These are phyloP conservation scores for Cylloceria caligata DNA, from an alignment of 2,888 invertebrate genomes.

Conservation along the genomic window DNA sequence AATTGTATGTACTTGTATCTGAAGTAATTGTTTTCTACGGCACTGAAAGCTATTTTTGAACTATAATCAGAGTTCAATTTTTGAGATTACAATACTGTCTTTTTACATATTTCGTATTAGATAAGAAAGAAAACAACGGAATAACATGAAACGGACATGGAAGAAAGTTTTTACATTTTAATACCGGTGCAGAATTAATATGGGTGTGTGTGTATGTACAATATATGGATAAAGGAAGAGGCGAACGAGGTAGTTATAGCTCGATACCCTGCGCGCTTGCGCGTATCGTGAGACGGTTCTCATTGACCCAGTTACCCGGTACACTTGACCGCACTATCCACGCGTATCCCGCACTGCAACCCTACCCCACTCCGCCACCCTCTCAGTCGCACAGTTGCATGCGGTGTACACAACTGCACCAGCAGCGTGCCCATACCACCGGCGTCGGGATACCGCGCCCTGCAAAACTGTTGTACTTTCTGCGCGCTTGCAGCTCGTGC, in stretches of 20 bases:
- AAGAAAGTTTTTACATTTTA: too few species aligned
- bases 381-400: constrained; percentile 29
- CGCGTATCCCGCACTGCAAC: constrained; percentile 67
- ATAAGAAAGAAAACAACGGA: neutral
- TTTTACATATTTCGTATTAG: too few species aligned
- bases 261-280: constrained; percentile 73
- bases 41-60: too few species aligned
- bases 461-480: too few species aligned
- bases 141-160: neutral
- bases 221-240: constrained; percentile 54
- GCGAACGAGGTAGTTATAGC: constrained; percentile 65
- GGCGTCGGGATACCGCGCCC: neutral
- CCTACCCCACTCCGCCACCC: constrained; percentile 41
- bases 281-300: constrained; percentile 78
- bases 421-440: constrained; percentile 3
- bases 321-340: constrained; percentile 84
- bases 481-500: too few species aligned
- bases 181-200: neutral
- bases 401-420: constrained; percentile 24
- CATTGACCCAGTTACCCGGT: constrained; percentile 85
- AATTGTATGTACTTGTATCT: too few species aligned
- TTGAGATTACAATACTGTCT: too few species aligned
- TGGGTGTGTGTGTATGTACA: constrained; percentile 25
- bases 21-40: too few species aligned
- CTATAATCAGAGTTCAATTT: too few species aligned